Evolutionary conservation across 2,113 vertebrate species (phyloP).

Genomic region (Rhabdomys dilectus): DNA sequence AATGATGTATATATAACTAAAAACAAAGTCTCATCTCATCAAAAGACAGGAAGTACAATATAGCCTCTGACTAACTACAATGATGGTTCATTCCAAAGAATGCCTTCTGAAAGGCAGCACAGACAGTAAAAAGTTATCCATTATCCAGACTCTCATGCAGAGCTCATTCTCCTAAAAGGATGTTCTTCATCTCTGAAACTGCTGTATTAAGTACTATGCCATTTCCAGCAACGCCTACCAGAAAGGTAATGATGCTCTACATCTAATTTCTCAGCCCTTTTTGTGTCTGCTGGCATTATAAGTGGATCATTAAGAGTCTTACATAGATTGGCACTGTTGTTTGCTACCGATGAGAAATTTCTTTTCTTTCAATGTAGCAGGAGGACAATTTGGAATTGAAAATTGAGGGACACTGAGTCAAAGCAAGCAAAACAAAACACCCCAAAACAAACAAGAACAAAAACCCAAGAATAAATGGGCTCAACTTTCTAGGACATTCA

Average conservation of each 20-base stretch:
- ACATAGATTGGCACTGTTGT: slow-evolving; percentile 33
- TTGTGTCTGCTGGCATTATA: neutral
- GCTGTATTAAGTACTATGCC: slow-evolving; percentile 37
- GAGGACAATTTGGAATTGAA: slow-evolving; percentile 33
- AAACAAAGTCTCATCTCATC: neutral
- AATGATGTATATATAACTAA: slow-evolving; percentile 38
- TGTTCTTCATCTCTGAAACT: slow-evolving; percentile 54
- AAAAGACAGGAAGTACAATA: neutral
- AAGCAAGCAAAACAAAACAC: neutral
- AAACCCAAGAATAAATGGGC: neutral
- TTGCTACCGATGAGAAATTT: slow-evolving; percentile 49
- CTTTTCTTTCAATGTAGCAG: slow-evolving; percentile 57
- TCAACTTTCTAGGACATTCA: slow-evolving; percentile 26
- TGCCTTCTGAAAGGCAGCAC: neutral
- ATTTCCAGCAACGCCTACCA: slow-evolving; percentile 52
- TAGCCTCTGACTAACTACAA: neutral
- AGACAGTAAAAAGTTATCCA: neutral
- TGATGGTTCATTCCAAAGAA: neutral
- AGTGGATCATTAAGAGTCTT: slow-evolving; percentile 59
- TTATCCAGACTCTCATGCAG: slow-evolving; percentile 22
- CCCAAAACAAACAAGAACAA: neutral
- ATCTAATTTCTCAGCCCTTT: slow-evolving; percentile 64
- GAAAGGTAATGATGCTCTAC: slow-evolving; percentile 60
- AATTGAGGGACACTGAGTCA: neutral
- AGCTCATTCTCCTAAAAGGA: slow-evolving; percentile 11